Base-by-base conservation (phyloP, 2,113 vertebrate species). In the Leucopsar rothschildi region DNA sequence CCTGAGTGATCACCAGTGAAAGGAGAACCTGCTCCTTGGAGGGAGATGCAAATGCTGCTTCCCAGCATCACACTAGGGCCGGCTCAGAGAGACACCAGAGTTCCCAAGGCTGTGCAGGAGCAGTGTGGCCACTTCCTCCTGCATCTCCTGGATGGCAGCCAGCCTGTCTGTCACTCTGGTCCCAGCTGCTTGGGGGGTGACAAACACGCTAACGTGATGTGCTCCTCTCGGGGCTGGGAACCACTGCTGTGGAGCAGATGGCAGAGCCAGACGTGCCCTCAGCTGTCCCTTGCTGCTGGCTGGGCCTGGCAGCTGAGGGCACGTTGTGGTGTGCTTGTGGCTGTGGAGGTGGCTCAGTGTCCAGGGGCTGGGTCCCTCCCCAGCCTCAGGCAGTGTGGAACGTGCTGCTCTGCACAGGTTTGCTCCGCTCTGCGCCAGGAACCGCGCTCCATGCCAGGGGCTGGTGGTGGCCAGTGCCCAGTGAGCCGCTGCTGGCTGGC, bases 401-500 rank as follows among this genome's bases (percentile, higher is more conserved):
- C 4, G 16, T 82, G 88, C 84, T 3, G n/a, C 64, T 85, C 3
- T 0, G 55, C 83, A 83, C 10, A 27, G 61, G 20, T 29, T 33
- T 20, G 28, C 77, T 47, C 3, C 2, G 15, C 1, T 44, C 63
- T 17, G 29, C 0, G 1, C 28, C 1, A 5, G n/a, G 16, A 84
- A 7, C 68, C 2, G 0, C 0, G 1, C 44, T 72, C 9, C 0
- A 3, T 10, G 15, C n/a, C 1, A 1, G 50, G 42, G 75, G 82
- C 75, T 86, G 44, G 8, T 12, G 60, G n/a, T 84, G 76, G 57
- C 79, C 33, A 2, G 72, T n/a, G 40, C 49, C 3, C 0, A 11
- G 2, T 6, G 55, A 77, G 75, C 71, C 0, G 0, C 71, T 49
- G 45, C 86, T 57, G 85, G 7, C 45, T 83, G 71, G 29, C 19